These are phyloP conservation scores for Artemia sinica DNA, from an alignment of 2,888 invertebrate species.

Conservation along the genomic window DNA sequence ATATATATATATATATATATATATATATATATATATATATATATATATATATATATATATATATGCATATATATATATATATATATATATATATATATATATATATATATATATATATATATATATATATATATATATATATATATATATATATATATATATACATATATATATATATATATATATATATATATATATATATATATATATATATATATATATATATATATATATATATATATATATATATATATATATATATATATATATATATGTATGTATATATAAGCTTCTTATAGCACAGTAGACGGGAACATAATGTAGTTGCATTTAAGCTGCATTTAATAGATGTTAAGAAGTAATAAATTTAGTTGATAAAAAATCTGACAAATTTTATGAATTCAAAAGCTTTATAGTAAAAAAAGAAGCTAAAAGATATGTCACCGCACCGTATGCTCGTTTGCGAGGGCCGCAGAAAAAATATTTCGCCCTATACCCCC, in stretches of 20 bases:
- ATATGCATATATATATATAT: slow-evolving; percentile 20
- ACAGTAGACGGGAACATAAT: no score
- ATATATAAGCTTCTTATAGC: no score
- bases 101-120: neutral
- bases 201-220: slow-evolving; percentile 13
- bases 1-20: slow-evolving; percentile 16
- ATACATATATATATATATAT: slow-evolving; percentile 11
- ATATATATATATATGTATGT: neutral
- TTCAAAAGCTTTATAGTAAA: no score
- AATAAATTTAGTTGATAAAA: no score
- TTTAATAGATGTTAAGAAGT: no score
- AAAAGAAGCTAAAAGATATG: no score
- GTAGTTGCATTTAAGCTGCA: no score
- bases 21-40: slow-evolving; percentile 21
- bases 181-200: slow-evolving; percentile 15
- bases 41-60: slow-evolving; percentile 20
- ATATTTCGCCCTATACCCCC: no score
- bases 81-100: slow-evolving; percentile 16
- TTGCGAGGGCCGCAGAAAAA: no score
- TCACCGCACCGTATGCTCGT: no score
- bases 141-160: slow-evolving; percentile 15
- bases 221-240: slow-evolving; percentile 20
- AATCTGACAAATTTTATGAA: no score
- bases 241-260: slow-evolving; percentile 19
- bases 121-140: slow-evolving; percentile 13